Evolutionary conservation across 2,888 invertebrate species (phyloP), one percentile per base, ranked within the genome.

Genomic region (Drosophila tripunctata): DNA sequence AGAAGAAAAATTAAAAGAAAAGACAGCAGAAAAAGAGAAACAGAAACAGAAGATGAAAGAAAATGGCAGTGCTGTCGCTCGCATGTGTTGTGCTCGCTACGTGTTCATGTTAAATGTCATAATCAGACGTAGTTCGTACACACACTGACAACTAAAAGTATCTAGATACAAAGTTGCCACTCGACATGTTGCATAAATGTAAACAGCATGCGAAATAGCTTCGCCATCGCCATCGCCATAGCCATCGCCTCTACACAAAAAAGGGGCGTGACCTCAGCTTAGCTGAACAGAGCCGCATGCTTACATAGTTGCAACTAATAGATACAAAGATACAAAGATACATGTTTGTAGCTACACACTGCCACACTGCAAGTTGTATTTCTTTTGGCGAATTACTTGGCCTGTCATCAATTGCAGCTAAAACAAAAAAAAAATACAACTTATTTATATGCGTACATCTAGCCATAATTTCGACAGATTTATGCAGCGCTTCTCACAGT

Each of bases 41-140:
- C 17, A 43, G 12, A 19, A 31, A 4, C 12, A 45, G 3, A 35
- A 45, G 40, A 21, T 21, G 19, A 3, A 63, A 30, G 47, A 22
- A 24, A 55, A 52, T 54, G 45, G 15, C 58, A 55, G 40, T 41
- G 70, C 66, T 81, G 71, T 81, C 74, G 67, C 57, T 79, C 57
- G 66, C 85, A 81, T 75, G 72, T 82, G 81, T 51, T 76, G 75
- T 51, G 67, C 67, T 67, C 61, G 56, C 68, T 85, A 84, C 81
- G 81, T 84, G 84, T 83, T 86, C 78, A 81, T 84, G 84, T 86
- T 77, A 77, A 81, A 84, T 84, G 84, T 84, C 84, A 84, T 84
- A 84, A 84, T 86, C 84, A 81, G 83, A 71, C 76, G 55, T 56
- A 75, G 56, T 31, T 35, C 19, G 35, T 19, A 48, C 44, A 33